Evolutionary conservation across 2,113 vertebrate species (phyloP).

Genomic region (Erinaceus europaeus): DNA sequence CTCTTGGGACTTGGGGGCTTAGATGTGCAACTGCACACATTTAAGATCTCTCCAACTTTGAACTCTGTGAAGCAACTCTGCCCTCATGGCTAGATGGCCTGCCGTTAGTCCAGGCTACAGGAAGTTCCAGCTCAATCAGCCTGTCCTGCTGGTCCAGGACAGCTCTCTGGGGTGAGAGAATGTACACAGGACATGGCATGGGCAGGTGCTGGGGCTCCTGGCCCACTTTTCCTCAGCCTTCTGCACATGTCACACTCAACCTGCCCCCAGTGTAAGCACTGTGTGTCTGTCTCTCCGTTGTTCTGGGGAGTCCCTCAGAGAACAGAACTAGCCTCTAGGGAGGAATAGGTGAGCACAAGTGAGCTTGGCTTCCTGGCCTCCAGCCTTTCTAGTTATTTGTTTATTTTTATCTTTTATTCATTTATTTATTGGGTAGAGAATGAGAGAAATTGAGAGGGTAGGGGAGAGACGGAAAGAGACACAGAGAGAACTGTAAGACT

Average conservation of each 20-base stretch:
- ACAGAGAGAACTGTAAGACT: too few relatives aligned
- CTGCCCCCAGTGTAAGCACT: not conserved
- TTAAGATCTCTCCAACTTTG: constrained; percentile 34
- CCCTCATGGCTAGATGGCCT: not conserved
- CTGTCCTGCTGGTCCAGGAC: too few relatives aligned
- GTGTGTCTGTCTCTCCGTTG: not conserved
- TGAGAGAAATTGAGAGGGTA: too few relatives aligned
- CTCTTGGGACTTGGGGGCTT: not conserved
- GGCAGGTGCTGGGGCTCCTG: not conserved
- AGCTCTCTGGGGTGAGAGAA: not conserved
- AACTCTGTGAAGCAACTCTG: constrained; percentile 9
- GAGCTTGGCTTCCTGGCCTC: not conserved
- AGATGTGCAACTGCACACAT: not conserved
- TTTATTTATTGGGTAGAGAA: too few relatives aligned
- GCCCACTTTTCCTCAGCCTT: not conserved
- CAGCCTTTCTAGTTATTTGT: too few relatives aligned
- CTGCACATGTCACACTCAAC: not conserved
- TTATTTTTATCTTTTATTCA: too few relatives aligned
- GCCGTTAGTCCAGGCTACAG: not conserved
- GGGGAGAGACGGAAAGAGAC: too few relatives aligned
- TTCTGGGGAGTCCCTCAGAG: not conserved
- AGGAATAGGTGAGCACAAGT: not conserved
- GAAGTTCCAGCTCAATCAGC: too few relatives aligned
- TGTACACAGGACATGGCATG: not conserved
- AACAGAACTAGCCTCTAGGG: not conserved